Evolutionary conservation across 2,113 vertebrate genomes (phyloP), one percentile per base, ranked within the genome.

Genomic region (Grammomys dolichurus): DNA sequence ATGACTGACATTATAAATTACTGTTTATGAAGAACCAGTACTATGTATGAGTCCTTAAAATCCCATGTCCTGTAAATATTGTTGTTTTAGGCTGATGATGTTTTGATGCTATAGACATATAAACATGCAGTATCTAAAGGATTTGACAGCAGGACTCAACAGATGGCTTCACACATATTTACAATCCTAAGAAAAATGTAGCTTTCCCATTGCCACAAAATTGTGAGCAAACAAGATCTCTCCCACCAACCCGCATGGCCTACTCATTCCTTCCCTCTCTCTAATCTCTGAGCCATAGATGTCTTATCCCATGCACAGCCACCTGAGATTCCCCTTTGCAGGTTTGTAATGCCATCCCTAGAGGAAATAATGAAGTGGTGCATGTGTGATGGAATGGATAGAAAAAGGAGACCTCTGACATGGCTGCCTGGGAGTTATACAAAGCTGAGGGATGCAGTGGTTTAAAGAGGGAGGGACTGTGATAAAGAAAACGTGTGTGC

Each of bases 141-240:
- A 33, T 63, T 31, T 51, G 24, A 58, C 92, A 97, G 90, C 81
- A 70, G 95, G 90, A 95, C 89, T 67, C 40, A 58, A 89, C 97
- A 96, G 95, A 97, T 97, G 96, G 97, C 84, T 96, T 73, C 81
- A 76, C 75, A 60, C 51, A 81, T 84, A 67, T 87, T 93, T 90
- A 88, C 43, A 94, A 89, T 86, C 84, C 94, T 96, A n/a, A 96
- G 87, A 88, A 76, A 86, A 87, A 19, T n/a, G 7, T 60, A 93
- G 63, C 76, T 93, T 95, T 91, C 86, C 92, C 63, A 70, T 95
- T 95, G 70, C 65, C 46, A 12, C 80, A 51, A 95, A 95, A 94
- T 28, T 88, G 75, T 90, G 88, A 91, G 91, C 91, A 95, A 88
- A 93, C 76, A 95, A 63, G 69, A 70, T 89, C 86, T 94, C 54